A percentile compares a stretch with the other conserved stretches of the same genome.
phyloP scores from a whole-genome alignment of 2,797 vertebrate genomes.

The Champsocephalus esox region DNA sequence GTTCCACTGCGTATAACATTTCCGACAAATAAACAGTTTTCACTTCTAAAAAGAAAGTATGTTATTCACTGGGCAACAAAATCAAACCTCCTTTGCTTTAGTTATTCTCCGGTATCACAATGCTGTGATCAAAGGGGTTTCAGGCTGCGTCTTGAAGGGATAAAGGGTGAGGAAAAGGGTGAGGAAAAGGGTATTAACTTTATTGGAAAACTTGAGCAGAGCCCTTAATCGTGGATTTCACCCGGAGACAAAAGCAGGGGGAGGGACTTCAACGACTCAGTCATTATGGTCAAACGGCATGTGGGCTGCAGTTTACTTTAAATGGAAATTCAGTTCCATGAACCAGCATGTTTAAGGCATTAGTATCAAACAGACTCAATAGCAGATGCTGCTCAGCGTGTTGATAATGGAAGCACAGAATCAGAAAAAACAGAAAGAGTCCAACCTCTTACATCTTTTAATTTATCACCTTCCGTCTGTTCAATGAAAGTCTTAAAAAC shows the following conservation, averaged over 20 bases:
- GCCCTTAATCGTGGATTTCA: constrained; percentile 59
- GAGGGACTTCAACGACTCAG: constrained; percentile 56
- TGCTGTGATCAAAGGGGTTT: constrained; percentile 57
- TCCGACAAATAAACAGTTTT: constrained; percentile 33
- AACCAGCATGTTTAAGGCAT: constrained; percentile 68
- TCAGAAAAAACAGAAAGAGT: constrained; percentile 21
- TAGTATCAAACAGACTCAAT: constrained; percentile 43
- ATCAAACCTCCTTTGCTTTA: constrained; percentile 33
- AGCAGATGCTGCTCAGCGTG: constrained; percentile 47
- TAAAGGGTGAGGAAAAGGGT: constrained; percentile 44
- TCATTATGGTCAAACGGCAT: constrained; percentile 75
- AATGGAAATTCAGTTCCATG: constrained; percentile 64
- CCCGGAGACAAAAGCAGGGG: constrained; percentile 54
- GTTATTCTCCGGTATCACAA: constrained; percentile 42
- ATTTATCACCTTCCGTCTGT: constrained; percentile 21
- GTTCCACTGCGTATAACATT: constrained; percentile 18
- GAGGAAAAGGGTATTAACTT: constrained; percentile 67
- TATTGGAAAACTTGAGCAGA: constrained; percentile 73
- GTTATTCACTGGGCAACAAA: constrained; percentile 31
- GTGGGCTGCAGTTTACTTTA: constrained; percentile 64
- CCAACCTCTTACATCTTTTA: constrained; percentile 9
- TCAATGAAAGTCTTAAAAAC: constrained; percentile 27
- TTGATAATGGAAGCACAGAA: constrained; percentile 17
- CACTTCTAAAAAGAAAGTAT: constrained; percentile 5
- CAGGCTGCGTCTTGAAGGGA: constrained; percentile 47